Conservation (phyloP, 2,888 invertebrate genomes). For the Tachystola acroxantha region DNA sequence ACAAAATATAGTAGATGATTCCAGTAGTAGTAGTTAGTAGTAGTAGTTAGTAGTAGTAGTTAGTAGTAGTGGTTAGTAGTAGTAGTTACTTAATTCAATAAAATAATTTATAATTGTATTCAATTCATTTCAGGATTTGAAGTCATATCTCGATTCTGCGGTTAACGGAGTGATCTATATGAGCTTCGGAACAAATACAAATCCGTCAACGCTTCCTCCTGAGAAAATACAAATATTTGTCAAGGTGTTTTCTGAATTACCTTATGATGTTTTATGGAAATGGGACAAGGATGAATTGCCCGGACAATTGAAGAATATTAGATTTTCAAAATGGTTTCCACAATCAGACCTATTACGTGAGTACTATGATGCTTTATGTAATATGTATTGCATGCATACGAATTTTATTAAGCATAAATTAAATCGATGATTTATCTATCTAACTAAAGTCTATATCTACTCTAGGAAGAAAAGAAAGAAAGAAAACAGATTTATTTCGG, state of each 20-base stretch:
- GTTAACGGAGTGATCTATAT: constrained; percentile 60
- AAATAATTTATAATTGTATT: too few relatives aligned
- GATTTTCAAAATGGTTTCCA: constrained; percentile 37
- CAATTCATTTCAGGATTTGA: constrained; percentile 30
- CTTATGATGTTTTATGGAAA: constrained; percentile 32
- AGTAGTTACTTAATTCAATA: too few relatives aligned
- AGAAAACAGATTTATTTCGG: too few relatives aligned
- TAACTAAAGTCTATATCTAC: too few relatives aligned
- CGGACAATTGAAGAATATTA: constrained; percentile 42
- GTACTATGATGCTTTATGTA: constrained; percentile 9
- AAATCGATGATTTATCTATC: too few relatives aligned
- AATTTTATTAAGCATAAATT: too few relatives aligned
- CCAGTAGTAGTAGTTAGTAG: too few relatives aligned
- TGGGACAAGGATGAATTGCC: constrained; percentile 24
- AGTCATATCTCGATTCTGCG: constrained; percentile 46
- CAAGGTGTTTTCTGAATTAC: constrained; percentile 44
- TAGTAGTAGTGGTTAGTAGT: too few relatives aligned
- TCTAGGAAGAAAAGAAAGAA: too few relatives aligned
- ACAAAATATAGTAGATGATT: too few relatives aligned
- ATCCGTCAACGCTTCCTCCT: constrained; percentile 37
- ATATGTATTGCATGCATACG: too few relatives aligned
- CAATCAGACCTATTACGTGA: constrained; percentile 33
- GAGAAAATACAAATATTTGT: constrained; percentile 36
- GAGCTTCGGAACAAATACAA: constrained; percentile 60
- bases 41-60: too few relatives aligned